phyloP scores from a whole-genome alignment of 2,113 vertebrate species.

The Neolamprologus hecqui region DNA sequence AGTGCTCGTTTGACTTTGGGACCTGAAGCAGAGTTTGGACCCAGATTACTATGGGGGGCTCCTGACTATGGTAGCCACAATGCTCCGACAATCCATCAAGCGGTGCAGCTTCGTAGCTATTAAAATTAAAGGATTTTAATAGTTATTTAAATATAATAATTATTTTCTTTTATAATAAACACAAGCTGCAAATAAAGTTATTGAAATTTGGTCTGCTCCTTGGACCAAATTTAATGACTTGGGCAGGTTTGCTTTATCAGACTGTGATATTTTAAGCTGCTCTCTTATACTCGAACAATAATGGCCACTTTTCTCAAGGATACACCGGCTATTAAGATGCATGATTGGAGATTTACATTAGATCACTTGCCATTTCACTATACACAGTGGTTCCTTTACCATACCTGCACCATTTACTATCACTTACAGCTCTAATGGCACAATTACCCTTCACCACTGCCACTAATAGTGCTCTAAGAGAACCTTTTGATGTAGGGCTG shows the following conservation, averaged over 20 bases:
- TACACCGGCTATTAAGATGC: slow-evolving; percentile 54
- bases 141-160: neutral
- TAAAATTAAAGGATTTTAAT: neutral
- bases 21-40: neutral
- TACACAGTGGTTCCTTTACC: slow-evolving; percentile 43
- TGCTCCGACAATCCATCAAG: neutral
- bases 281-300: slow-evolving; percentile 30
- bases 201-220: neutral
- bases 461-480: slow-evolving; percentile 56
- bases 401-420: slow-evolving; percentile 64
- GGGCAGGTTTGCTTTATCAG: neutral
- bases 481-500: slow-evolving; percentile 51
- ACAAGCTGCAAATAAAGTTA: slow-evolving; percentile 10
- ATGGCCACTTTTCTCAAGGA: slow-evolving; percentile 63
- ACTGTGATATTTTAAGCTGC: slow-evolving; percentile 6
- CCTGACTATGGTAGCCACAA: neutral
- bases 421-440: slow-evolving; percentile 63
- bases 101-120: neutral
- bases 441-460: slow-evolving; percentile 67
- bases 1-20: neutral
- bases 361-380: slow-evolving; percentile 38
- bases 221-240: slow-evolving; percentile 1
- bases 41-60: neutral
- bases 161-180: neutral
- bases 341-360: slow-evolving; percentile 57